Conservation (phyloP, 2,113 vertebrate species). For the Notarius lentiginosus region DNA sequence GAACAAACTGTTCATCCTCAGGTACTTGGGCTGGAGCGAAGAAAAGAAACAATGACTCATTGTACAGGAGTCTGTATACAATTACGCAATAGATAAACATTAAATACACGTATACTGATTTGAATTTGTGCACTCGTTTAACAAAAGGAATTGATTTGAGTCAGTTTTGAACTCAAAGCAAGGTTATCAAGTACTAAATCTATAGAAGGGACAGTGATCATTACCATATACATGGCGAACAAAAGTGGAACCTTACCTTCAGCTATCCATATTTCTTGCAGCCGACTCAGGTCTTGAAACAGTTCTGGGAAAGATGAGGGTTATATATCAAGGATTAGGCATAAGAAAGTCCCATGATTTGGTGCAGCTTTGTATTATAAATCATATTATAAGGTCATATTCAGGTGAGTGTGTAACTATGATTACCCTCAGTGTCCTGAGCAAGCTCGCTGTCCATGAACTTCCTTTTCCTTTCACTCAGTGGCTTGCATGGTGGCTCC, state of each 20-base stretch:
- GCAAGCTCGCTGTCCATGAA: constrained; percentile 83
- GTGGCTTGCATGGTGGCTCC: constrained; percentile 68
- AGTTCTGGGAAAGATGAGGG: constrained; percentile 71
- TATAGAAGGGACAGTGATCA: not conserved
- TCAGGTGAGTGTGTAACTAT: not conserved
- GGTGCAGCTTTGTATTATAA: not conserved
- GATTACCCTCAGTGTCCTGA: constrained; percentile 84
- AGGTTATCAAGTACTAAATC: not conserved
- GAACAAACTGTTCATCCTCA: constrained; percentile 88
- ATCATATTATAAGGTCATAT: not conserved
- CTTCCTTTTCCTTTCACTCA: constrained; percentile 82
- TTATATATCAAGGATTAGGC: constrained; percentile 4
- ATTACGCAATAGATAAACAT: not conserved
- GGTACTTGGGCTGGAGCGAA: constrained; percentile 79
- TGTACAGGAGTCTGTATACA: not conserved
- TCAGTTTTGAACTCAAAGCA: not conserved
- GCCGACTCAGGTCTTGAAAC: constrained; percentile 87
- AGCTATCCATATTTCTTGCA: constrained; percentile 88
- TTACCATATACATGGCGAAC: not conserved
- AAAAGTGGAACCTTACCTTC: constrained; percentile 68
- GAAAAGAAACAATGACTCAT: constrained; percentile 5
- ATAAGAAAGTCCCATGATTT: not conserved
- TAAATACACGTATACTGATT: not conserved
- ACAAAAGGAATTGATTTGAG: not conserved
- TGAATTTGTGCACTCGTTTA: not conserved